Conservation (phyloP, 2,888 invertebrate genomes). For the Automeris io region DNA sequence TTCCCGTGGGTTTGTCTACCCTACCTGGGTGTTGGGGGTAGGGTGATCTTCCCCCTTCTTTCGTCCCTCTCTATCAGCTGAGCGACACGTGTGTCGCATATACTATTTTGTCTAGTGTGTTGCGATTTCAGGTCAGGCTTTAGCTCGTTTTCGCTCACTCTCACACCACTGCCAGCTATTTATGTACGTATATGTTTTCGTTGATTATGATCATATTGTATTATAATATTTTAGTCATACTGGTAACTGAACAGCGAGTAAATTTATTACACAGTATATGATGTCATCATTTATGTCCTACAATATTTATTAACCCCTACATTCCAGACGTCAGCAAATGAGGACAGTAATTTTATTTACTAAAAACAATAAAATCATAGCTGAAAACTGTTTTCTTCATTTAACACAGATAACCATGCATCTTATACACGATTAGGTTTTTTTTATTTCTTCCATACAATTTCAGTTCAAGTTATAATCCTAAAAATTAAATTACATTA, state of each 20-base stretch:
- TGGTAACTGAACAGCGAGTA: slow-evolving; percentile 3
- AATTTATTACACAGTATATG: slow-evolving; percentile 3
- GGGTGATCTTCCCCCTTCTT: slow-evolving; percentile 38
- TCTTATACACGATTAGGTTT: too few relatives aligned
- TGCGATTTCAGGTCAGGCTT: slow-evolving; percentile 18
- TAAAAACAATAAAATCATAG: too few relatives aligned
- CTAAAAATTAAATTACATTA: too few relatives aligned
- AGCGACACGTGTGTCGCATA: slow-evolving; percentile 62
- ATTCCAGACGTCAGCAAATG: too few relatives aligned
- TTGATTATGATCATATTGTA: neutral
- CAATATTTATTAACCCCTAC: too few relatives aligned
- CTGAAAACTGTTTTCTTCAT: too few relatives aligned
- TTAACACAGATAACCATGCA: too few relatives aligned
- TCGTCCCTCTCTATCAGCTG: slow-evolving; percentile 66
- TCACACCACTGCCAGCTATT: slow-evolving; percentile 5
- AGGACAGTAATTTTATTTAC: too few relatives aligned
- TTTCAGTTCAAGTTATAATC: too few relatives aligned
- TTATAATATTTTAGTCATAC: slow-evolving; percentile 6
- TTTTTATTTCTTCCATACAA: too few relatives aligned
- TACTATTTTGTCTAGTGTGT: slow-evolving; percentile 59
- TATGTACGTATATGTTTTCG: neutral
- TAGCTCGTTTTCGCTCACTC: slow-evolving; percentile 8
- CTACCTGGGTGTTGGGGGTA: slow-evolving; percentile 25
- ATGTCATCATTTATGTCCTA: slow-evolving; percentile 4
- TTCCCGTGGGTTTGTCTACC: neutral